A percentile compares a stretch with the other conserved stretches of the same genome.
These are phyloP conservation scores for Meloidogyne chitwoodi DNA, from an alignment of 1,140 invertebrate genomes.

Conservation along the genomic window DNA sequence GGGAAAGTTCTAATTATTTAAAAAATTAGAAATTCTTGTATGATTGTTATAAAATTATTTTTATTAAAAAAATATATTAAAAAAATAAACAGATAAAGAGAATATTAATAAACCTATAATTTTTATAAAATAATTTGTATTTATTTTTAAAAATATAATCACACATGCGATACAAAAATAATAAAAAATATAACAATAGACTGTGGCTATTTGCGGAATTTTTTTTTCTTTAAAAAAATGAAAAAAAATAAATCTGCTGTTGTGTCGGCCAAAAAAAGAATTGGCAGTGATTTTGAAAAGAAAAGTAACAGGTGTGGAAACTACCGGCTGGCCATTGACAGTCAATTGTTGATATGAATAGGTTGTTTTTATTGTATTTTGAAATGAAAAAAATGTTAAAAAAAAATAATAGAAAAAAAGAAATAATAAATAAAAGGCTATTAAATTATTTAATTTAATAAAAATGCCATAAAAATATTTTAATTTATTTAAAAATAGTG, in stretches of 20 bases:
- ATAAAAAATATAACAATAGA: background rate
- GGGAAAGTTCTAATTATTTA: no score
- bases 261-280: background rate
- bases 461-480: no score
- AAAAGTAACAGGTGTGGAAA: background rate
- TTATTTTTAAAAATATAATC: background rate
- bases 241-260: background rate
- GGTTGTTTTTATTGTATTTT: no score
- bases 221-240: background rate
- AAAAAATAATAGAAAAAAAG: background rate
- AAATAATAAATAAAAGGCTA: background rate
- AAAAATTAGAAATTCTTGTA: no score
- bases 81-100: no score
- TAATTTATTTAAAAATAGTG: no score
- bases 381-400: no score
- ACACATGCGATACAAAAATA: background rate
- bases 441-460: background rate
- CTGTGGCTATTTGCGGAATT: background rate
- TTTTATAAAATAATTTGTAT: background rate
- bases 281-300: background rate
- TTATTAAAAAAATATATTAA: no score
- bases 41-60: no score
- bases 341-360: background rate
- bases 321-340: background rate
- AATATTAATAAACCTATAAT: background rate